These are phyloP conservation scores for Gymnarchus niloticus DNA, from an alignment of 2,113 vertebrate genomes.

Conservation along the genomic window DNA sequence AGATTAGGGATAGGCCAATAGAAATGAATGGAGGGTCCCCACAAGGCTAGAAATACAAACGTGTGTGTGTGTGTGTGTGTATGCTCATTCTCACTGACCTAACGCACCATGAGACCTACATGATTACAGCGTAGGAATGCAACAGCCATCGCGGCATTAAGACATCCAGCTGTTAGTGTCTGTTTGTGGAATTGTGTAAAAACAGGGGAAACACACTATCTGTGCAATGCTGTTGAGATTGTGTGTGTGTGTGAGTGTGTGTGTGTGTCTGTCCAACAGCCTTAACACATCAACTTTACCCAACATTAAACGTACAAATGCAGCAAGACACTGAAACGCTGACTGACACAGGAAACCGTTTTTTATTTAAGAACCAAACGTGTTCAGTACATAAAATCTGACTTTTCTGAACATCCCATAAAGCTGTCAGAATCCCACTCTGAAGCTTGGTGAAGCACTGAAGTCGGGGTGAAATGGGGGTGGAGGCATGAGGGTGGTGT, in stretches of 20 bases:
- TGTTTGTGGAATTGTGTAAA: neutral
- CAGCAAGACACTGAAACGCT: neutral
- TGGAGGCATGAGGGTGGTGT: conserved; percentile 32
- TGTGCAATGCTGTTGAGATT: neutral
- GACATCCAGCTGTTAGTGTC: neutral
- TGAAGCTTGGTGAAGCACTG: neutral
- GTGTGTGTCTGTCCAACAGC: neutral
- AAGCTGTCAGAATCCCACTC: neutral
- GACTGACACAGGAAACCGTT: neutral
- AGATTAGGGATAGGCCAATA: too few relatives aligned
- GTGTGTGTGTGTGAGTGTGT: too few relatives aligned
- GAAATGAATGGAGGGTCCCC: too few relatives aligned
- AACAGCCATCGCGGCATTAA: neutral
- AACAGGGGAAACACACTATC: neutral
- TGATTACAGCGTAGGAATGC: neutral
- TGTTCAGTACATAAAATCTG: neutral
- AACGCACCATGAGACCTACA: neutral
- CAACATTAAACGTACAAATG: neutral
- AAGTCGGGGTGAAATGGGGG: neutral
- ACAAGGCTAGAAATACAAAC: too few relatives aligned
- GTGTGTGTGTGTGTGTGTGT: neutral
- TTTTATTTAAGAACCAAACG: neutral
- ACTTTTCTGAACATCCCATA: too few relatives aligned
- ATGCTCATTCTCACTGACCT: neutral
- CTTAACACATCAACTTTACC: neutral